phyloP scores from a whole-genome alignment of 1,140 invertebrate species.

The Papilio polytes region DNA sequence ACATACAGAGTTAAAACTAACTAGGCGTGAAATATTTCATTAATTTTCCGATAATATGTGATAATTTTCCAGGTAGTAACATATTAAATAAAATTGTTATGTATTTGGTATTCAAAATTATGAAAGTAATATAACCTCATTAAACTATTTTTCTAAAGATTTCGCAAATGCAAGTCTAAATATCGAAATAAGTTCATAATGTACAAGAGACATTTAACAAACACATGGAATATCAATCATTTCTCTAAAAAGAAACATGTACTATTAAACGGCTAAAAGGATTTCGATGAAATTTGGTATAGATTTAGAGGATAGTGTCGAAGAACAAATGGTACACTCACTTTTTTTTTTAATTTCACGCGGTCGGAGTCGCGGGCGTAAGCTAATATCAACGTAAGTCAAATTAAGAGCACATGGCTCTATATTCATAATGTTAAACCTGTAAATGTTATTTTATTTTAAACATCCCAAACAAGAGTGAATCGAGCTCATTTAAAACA shows the following conservation, averaged over 20 bases:
- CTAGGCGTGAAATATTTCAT: neutral
- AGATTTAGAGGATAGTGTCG: too few relatives aligned
- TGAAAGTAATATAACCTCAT: neutral
- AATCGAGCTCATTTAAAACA: neutral
- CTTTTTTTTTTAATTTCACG: too few relatives aligned
- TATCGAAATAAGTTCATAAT: neutral
- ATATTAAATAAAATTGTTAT: neutral
- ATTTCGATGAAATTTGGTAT: too few relatives aligned
- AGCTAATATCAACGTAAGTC: neutral
- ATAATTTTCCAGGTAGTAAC: neutral
- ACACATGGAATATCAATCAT: neutral
- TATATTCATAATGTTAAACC: neutral
- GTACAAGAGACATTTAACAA: neutral
- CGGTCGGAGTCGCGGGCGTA: too few relatives aligned
- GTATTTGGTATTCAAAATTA: neutral
- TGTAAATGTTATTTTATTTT: neutral
- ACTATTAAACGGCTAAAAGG: too few relatives aligned
- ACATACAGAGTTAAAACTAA: too few relatives aligned
- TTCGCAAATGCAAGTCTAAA: too few relatives aligned
- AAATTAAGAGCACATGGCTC: slow-evolving; percentile 9
- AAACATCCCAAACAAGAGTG: neutral
- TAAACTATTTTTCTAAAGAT: neutral
- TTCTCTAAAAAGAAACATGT: neutral
- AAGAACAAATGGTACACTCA: too few relatives aligned
- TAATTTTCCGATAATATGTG: neutral